phyloP scores from a whole-genome alignment of 2,797 vertebrate species.

The Tachyglossus aculeatus region DNA sequence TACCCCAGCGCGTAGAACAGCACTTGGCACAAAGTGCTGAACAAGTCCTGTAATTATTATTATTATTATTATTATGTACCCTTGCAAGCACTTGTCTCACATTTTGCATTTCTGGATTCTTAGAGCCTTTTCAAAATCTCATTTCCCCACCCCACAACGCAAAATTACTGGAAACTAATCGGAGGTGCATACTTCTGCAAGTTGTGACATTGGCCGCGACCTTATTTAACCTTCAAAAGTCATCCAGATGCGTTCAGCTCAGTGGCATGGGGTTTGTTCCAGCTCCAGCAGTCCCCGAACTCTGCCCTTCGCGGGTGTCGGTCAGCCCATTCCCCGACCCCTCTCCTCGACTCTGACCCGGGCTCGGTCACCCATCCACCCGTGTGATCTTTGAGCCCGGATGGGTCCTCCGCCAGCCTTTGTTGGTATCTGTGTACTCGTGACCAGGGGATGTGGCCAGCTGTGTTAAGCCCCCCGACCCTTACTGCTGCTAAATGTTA shows the following conservation, averaged over 20 bases:
- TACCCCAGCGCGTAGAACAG: no score
- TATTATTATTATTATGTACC: no score
- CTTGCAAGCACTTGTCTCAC: not conserved
- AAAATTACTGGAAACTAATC: not conserved
- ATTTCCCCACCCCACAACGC: not conserved
- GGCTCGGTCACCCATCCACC: not conserved
- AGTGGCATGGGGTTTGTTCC: not conserved
- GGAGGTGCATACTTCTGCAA: not conserved
- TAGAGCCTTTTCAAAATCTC: slow-evolving; percentile 1
- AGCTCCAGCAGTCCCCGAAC: not conserved
- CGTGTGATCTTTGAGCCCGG: not conserved
- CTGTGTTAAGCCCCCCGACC: not conserved
- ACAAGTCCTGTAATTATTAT: no score
- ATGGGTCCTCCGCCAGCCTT: not conserved
- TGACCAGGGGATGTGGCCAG: not conserved
- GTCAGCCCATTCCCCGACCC: no score
- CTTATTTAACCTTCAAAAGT: not conserved
- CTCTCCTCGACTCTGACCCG: not conserved
- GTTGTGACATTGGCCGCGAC: not conserved
- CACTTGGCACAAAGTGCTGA: no score
- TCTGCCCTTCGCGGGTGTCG: no score
- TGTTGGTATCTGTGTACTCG: not conserved
- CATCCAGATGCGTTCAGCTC: not conserved
- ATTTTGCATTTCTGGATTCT: slow-evolving; percentile 1
- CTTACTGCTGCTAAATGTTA: not conserved